Evolutionary conservation across 1,140 invertebrate species (phyloP).

Genomic region (Zaprionus africanus): DNA sequence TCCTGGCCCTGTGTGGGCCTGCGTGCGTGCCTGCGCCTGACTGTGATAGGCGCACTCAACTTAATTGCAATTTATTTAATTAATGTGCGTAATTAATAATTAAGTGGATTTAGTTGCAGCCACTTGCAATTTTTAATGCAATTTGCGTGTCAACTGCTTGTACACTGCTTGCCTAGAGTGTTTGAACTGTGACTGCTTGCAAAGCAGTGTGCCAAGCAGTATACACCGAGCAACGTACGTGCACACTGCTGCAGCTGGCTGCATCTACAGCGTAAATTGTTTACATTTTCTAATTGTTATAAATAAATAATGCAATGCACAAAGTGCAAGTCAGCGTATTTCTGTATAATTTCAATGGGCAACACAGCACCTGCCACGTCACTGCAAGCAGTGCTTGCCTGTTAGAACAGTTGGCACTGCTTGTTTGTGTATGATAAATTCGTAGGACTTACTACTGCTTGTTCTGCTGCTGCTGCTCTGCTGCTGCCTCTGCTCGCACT

Average conservation of each 20-base stretch:
- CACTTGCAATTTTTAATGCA: not conserved
- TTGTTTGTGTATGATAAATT: not conserved
- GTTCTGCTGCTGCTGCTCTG: not conserved
- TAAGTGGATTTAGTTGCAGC: not conserved
- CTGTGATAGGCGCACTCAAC: not conserved
- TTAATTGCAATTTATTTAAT: conserved; percentile 5
- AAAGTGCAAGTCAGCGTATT: no score
- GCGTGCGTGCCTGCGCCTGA: not conserved
- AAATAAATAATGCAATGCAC: no score
- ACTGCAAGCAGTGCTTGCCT: not conserved
- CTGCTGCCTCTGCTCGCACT: conserved; percentile 20
- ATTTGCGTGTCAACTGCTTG: not conserved
- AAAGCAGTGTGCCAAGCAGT: conserved; percentile 15
- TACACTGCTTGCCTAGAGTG: not conserved
- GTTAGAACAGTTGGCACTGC: not conserved
- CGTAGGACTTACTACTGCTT: conserved; percentile 22
- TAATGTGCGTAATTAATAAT: not conserved
- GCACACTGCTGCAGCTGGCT: no score
- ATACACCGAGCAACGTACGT: not conserved
- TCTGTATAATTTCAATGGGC: no score
- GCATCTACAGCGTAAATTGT: no score
- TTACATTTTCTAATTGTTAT: no score
- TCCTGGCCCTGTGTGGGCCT: not conserved
- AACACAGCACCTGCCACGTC: not conserved
- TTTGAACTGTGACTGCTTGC: not conserved